Evolutionary conservation across 2,888 invertebrate species (phyloP).

Genomic region (Cylloceria caligata): DNA sequence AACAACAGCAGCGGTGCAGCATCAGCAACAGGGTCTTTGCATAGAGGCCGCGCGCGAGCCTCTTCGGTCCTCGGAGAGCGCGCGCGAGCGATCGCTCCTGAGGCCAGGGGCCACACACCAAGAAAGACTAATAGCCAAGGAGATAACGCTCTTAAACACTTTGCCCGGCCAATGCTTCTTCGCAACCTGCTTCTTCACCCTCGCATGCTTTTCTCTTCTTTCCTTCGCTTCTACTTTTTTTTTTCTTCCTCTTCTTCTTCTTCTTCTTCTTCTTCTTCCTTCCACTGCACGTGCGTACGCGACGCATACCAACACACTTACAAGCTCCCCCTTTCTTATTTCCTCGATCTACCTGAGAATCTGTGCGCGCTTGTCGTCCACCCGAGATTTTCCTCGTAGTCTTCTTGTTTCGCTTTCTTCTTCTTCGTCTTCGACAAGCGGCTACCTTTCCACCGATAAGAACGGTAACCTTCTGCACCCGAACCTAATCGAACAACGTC

Average conservation of each 20-base stretch:
- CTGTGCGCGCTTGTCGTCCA: slow-evolving; percentile 60
- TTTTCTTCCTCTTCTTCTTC: slow-evolving; percentile 17
- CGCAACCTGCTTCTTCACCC: slow-evolving; percentile 76
- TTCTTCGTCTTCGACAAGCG: slow-evolving; percentile 55
- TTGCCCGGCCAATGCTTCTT: slow-evolving; percentile 83
- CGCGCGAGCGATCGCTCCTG: slow-evolving; percentile 72
- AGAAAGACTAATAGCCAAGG: slow-evolving; percentile 84
- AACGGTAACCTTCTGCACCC: slow-evolving; percentile 53
- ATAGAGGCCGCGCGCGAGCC: slow-evolving; percentile 15
- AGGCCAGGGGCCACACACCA: slow-evolving; percentile 83
- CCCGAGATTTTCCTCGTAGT: slow-evolving; percentile 62
- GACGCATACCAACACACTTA: slow-evolving; percentile 8
- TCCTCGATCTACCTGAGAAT: slow-evolving; percentile 65
- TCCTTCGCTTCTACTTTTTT: slow-evolving; percentile 36
- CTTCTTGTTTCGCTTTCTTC: slow-evolving; percentile 40
- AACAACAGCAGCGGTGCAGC: background rate
- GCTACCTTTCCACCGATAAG: slow-evolving; percentile 60
- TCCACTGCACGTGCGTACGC: slow-evolving; percentile 9
- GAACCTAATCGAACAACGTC: slow-evolving; percentile 60
- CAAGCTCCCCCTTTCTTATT: slow-evolving; percentile 50
- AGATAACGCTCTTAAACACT: slow-evolving; percentile 84
- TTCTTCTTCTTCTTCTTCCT: background rate
- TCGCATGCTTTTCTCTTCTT: slow-evolving; percentile 50
- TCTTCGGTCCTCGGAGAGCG: no score
- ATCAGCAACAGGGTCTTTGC: background rate